Percentiles rank a stretch among this genome's conserved stretches.
phyloP scores from a whole-genome alignment of 1,140 invertebrate species.

The Adoxophyes honmai region DNA sequence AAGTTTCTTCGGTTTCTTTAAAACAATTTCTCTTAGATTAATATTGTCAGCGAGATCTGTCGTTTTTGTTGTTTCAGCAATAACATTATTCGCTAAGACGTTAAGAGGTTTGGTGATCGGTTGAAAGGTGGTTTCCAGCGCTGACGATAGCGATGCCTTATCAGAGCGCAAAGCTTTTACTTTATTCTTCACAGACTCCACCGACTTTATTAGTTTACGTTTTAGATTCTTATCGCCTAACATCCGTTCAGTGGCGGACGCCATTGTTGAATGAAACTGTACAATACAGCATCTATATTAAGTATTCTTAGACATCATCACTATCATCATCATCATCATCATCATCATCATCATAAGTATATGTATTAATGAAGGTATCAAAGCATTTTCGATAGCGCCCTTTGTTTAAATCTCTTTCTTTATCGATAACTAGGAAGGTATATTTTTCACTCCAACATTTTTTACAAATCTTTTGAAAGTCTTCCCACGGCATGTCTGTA shows the following conservation, averaged over 20 bases:
- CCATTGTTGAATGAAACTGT: too few species aligned
- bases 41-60: too few species aligned
- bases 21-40: too few species aligned
- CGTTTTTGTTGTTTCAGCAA: background rate
- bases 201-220: background rate
- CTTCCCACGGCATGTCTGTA: constrained; percentile 35
- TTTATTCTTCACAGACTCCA: background rate
- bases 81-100: background rate
- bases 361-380: background rate
- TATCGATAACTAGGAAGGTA: background rate
- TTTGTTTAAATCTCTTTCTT: background rate
- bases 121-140: background rate
- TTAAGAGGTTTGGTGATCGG: background rate
- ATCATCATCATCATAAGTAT: too few species aligned
- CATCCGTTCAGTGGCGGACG: background rate
- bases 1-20: background rate
- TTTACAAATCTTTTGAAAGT: constrained; percentile 33
- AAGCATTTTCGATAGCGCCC: background rate
- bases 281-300: too few species aligned
- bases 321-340: too few species aligned
- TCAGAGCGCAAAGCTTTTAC: background rate
- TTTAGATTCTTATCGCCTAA: background rate
- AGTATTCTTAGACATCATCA: too few species aligned
- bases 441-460: background rate
- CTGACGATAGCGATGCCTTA: background rate